Conservation (phyloP, 92 coral and sea anemone genomes). For the Epizoanthus scotinus region DNA sequence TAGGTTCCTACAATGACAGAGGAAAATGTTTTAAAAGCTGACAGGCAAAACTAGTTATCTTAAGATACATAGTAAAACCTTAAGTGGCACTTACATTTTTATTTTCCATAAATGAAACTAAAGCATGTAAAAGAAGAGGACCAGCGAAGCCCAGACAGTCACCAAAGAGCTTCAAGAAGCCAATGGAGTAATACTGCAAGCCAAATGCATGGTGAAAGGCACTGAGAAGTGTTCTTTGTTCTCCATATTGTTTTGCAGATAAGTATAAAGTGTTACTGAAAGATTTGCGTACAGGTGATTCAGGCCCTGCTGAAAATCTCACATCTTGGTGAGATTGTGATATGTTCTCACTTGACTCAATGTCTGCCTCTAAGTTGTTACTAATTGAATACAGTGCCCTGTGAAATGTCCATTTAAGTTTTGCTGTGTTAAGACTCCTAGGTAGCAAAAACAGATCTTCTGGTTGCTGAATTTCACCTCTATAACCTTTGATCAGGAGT, state of each 20-base stretch:
- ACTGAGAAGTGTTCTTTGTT: slow-evolving; percentile 65
- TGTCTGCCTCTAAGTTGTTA: not conserved
- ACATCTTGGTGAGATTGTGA: slow-evolving; percentile 12
- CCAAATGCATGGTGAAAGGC: slow-evolving; percentile 95
- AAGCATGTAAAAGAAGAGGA: slow-evolving; percentile 89
- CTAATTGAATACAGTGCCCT: slow-evolving; percentile 48
- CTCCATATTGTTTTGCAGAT: slow-evolving; percentile 29
- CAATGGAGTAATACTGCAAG: slow-evolving; percentile 84
- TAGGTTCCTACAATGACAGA: slow-evolving; percentile 73
- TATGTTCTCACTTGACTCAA: not conserved
- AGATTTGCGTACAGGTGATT: not conserved
- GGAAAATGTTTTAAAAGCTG: not conserved
- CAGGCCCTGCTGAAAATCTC: not conserved
- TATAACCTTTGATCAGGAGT: slow-evolving; percentile 79
- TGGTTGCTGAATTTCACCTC: slow-evolving; percentile 65
- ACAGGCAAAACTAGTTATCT: not conserved
- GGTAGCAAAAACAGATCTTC: slow-evolving; percentile 86
- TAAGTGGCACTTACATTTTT: slow-evolving; percentile 56
- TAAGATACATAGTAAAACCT: not conserved
- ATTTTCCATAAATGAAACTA: slow-evolving; percentile 97
- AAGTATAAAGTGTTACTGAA: not conserved
- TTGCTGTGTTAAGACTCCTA: slow-evolving; percentile 67
- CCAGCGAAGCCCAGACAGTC: slow-evolving; percentile 98
- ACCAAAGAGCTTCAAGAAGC: slow-evolving; percentile 81
- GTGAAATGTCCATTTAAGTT: slow-evolving; percentile 60